These are phyloP conservation scores for Biston stratarius DNA, from an alignment of 2,888 invertebrate genomes.

Conservation along the genomic window DNA sequence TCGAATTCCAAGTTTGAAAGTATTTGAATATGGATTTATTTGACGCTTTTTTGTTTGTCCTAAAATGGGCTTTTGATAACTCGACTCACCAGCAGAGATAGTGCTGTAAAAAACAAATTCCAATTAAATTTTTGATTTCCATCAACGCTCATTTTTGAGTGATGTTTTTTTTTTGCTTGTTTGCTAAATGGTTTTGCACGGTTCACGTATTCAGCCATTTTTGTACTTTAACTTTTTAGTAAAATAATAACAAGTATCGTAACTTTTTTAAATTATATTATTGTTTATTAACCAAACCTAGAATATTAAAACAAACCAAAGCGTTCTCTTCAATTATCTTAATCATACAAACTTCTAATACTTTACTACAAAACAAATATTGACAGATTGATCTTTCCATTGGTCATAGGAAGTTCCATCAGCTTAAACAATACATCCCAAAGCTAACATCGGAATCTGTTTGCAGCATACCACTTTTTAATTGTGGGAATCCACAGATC, in stretches of 20 bases:
- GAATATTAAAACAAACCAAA: too few relatives aligned
- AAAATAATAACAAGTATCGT: too few relatives aligned
- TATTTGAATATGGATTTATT: constrained; percentile 18
- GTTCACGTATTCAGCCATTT: too few relatives aligned
- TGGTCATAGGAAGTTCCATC: constrained; percentile 18
- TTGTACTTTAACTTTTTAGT: too few relatives aligned
- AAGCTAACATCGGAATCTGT: constrained; percentile 30
- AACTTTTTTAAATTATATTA: too few relatives aligned
- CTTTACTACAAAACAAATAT: background rate
- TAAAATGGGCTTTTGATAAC: background rate
- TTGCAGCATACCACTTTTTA: constrained; percentile 49
- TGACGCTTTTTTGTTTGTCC: background rate
- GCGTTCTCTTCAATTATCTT: too few relatives aligned
- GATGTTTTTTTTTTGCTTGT: too few relatives aligned
- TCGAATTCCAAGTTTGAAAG: constrained; percentile 66
- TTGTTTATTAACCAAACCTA: too few relatives aligned
- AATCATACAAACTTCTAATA: too few relatives aligned
- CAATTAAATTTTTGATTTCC: background rate
- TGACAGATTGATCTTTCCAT: background rate
- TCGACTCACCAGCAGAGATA: background rate
- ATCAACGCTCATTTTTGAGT: too few relatives aligned
- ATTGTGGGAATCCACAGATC: constrained; percentile 49
- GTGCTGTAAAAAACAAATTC: background rate
- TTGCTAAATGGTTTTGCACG: too few relatives aligned
- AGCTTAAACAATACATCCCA: constrained; percentile 30